Conservation (phyloP, 2,797 vertebrate genomes). For the Labeo calbasu region DNA sequence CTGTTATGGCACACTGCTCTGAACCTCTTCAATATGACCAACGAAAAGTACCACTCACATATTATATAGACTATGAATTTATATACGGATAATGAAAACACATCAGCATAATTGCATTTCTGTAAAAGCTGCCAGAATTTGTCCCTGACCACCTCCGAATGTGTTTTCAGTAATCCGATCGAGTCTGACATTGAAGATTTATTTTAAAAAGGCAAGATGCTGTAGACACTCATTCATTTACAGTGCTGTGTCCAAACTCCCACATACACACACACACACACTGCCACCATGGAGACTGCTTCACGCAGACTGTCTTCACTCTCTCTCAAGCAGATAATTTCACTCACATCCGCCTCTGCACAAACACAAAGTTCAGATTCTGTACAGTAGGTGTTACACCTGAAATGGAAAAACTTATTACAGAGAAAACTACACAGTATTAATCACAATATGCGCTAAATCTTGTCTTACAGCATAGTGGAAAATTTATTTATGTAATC, state of each 20-base stretch:
- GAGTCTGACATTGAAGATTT: background rate
- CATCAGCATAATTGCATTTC: background rate
- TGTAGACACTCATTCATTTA: constrained; percentile 1
- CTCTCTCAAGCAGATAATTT: constrained; percentile 10
- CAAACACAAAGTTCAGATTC: constrained; percentile 6
- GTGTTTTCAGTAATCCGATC: background rate
- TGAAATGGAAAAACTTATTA: background rate
- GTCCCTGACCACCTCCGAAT: background rate
- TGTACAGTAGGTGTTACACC: constrained; percentile 13
- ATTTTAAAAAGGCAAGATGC: background rate
- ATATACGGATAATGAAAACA: background rate
- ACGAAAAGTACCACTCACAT: background rate
- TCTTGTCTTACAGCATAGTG: background rate
- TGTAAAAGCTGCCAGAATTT: background rate
- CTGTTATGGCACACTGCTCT: background rate
- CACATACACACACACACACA: constrained; percentile 26
- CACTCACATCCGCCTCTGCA: constrained; percentile 5
- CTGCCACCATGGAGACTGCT: constrained; percentile 33
- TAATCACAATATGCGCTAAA: background rate
- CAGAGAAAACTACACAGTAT: background rate
- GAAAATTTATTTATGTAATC: background rate
- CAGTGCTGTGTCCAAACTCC: constrained; percentile 21
- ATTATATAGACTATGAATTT: background rate
- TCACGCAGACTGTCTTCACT: constrained; percentile 7
- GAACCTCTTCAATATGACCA: background rate